Base-by-base conservation (phyloP, 1,140 invertebrate species). In the Cherax quadricarinatus region DNA sequence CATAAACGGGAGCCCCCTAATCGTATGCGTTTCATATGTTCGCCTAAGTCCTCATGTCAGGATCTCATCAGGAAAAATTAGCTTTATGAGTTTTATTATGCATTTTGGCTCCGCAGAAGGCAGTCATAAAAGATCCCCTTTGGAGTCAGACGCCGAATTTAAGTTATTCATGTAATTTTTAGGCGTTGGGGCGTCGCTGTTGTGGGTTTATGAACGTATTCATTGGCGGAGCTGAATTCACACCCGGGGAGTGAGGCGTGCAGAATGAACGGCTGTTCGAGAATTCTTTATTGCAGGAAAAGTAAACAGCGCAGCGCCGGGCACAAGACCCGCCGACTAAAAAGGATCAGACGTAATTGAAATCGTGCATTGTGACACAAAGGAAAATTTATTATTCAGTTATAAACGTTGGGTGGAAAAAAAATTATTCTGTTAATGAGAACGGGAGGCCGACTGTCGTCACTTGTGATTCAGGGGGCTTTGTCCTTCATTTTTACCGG, bases 1-100 rank as follows among this genome's bases (percentile, higher is more conserved):
- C 30, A 9, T 53, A 83, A 24, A 73, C 81, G 62, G 81, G 66
- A 30, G 62, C 3, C 9, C 21, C n/a, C 48, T 75, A 89, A 89
- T 90, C 88, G 83, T 85, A 51, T 85, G 82, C 66, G 83, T 86
- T 91, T 86, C 89, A 86, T 91, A 86, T 91, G 89, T 91, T 91
- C 83, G 73, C 82, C 82, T 91, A 91, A 91, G 89, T 91, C 89
- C 75, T 79, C 89, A 86, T 86, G 83, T 91, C 89, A 91, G 83
- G 84, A 85, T 85, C 82, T 91, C 89, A 91, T 91, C 89, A 91
- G 89, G 57, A 91, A 86, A 91, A 91, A 86, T 91, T 91, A 91
- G 89, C 83, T 85, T 91, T 91, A 91, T 86, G 84, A 86, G 89
- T 91, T 86, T 91, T 91, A 86, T 91, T 80, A 91, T 91, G 89